These are phyloP conservation scores for Leptodactylus fallax DNA, from an alignment of 2,797 vertebrate genomes.

Conservation along the genomic window DNA sequence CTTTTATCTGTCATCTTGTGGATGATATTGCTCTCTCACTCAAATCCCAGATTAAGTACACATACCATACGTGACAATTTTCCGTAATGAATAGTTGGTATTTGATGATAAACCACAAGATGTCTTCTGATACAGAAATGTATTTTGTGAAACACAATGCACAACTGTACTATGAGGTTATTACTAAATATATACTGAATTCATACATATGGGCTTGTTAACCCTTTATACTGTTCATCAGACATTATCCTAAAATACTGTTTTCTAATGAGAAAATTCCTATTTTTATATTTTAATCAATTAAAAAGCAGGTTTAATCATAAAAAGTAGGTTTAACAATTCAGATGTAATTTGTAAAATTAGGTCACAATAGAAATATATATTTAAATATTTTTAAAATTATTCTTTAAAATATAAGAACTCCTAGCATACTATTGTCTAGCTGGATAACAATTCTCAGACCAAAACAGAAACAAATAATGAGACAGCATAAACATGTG, in stretches of 20 bases:
- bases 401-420: too few species aligned
- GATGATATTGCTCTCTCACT: slow-evolving; percentile 35
- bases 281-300: neutral
- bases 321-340: too few species aligned
- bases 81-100: slow-evolving; percentile 26
- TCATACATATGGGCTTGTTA: neutral
- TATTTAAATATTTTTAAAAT: too few species aligned
- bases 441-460: too few species aligned
- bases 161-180: neutral
- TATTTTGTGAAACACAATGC: slow-evolving; percentile 10
- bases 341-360: too few species aligned
- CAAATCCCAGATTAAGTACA: slow-evolving; percentile 41
- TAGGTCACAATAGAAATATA: too few species aligned
- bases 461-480: too few species aligned
- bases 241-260: neutral
- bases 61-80: slow-evolving; percentile 27
- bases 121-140: slow-evolving; percentile 5
- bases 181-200: neutral
- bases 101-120: slow-evolving; percentile 26
- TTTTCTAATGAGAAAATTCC: neutral
- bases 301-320: too few species aligned
- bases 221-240: neutral
- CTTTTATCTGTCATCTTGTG: slow-evolving; percentile 37
- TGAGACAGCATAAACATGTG: too few species aligned
- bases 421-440: too few species aligned